Evolutionary conservation across 1,140 invertebrate species (phyloP).

Genomic region (Drosophila nigrodunni): DNA sequence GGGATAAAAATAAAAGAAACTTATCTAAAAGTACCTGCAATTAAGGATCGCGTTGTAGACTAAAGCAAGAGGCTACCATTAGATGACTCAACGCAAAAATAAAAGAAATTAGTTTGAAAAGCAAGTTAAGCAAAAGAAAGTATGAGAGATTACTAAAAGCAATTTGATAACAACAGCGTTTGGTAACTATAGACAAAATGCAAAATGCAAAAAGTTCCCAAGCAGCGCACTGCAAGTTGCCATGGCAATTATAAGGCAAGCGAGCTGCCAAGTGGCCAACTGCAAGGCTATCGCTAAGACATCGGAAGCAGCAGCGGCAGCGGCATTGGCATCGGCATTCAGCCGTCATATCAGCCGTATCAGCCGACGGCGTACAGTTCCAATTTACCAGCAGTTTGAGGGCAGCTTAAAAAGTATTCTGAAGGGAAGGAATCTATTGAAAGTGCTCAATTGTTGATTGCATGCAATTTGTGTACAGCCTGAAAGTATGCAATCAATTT

Average conservation of each 20-base stretch:
- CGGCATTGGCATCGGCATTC: conserved; percentile 41
- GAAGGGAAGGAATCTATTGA: background rate
- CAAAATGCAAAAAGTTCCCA: conserved; percentile 57
- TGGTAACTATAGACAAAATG: conserved; percentile 53
- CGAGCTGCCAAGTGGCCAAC: conserved; percentile 50
- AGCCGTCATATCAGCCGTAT: conserved; percentile 33
- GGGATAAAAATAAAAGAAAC: conserved; percentile 4
- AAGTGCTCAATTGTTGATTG: no score
- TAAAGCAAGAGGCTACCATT: conserved; percentile 13
- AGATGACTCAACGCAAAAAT: conserved; percentile 12
- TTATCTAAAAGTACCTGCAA: conserved; percentile 37
- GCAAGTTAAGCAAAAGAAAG: conserved; percentile 25
- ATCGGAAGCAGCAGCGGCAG: conserved; percentile 32
- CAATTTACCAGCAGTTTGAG: conserved; percentile 24
- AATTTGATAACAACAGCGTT: conserved; percentile 69
- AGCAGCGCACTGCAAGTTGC: conserved; percentile 23
- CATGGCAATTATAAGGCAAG: conserved; percentile 69
- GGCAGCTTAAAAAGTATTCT: conserved; percentile 16
- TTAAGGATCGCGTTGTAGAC: conserved; percentile 30
- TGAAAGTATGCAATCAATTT: background rate
- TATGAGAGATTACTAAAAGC: conserved; percentile 74
- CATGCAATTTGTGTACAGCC: background rate
- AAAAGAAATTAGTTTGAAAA: conserved; percentile 22
- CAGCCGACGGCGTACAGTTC: conserved; percentile 36
- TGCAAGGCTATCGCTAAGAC: conserved; percentile 39